Evolutionary conservation across 1,140 invertebrate species (phyloP), one percentile per base, ranked within the genome.

Genomic region (Orchestia grillus): DNA sequence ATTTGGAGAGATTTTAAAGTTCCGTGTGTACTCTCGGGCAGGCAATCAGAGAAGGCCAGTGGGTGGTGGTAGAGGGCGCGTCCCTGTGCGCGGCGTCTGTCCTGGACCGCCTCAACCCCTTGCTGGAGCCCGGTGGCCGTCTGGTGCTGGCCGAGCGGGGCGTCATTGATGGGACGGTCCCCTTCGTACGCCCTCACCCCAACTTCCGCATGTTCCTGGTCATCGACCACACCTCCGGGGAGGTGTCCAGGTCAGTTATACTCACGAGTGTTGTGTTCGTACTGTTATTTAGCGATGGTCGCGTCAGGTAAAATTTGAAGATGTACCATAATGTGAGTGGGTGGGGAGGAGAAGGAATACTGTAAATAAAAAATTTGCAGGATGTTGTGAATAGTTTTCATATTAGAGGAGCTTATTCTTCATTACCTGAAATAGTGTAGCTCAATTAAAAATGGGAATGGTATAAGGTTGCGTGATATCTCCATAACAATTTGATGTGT

Each of bases 71-170:
- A 87, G 99, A 99, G 97, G 99, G 99, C 97, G 99, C 99, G 0
- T 99, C 99, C 98, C 98, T 99, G 44, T 99, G 99, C 97, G 99
- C 99, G 97, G 98, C 99, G 0, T 99, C 99, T 57, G 99, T 99
- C 28, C 97, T 99, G 96, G 99, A 99, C 97, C 98, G 99, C 97
- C 97, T 99, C 11, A 99, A 99, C 98, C 98, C 98, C 41, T 98
- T 99, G 0, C 98, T 99, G 96, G 99, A 99, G 98, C 99, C 99
- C 0, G 98, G 98, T 97, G 99, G 99, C 1, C 98, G 98, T 23
- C 97, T 99, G 0, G 98, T 98, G 45, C 98, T 99, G 88, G 98
- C 98, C n/a, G 99, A 99, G 98, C 98, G 99, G 97, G 99, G 99
- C 11, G 98, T 98, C 4, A 97, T 97, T 0, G 97, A 98, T 97